Percentiles rank a stretch among this genome's conserved stretches.
Evolutionary conservation across 2,888 invertebrate species (phyloP).

Genomic region (Abrostola triplasia): DNA sequence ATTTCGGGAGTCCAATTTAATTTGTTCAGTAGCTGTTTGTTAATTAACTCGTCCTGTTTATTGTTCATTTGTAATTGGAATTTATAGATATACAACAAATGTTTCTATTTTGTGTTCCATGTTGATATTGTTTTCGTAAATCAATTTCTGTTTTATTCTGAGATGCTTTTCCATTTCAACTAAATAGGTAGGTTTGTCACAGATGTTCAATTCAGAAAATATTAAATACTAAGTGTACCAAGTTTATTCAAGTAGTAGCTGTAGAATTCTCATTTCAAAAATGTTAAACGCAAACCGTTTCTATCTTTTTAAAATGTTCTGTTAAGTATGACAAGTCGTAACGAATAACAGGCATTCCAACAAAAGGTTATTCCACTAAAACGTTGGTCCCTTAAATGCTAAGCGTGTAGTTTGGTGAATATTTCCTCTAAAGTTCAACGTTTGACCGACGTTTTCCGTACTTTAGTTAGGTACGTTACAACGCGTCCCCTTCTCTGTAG

Average conservation of each 20-base stretch:
- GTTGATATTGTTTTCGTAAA: neutral
- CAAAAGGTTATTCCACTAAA: constrained; percentile 62
- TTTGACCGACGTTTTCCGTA: constrained; percentile 65
- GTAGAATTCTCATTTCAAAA: neutral
- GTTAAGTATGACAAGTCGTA: constrained; percentile 32
- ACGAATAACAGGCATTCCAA: constrained; percentile 61
- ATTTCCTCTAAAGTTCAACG: constrained; percentile 68
- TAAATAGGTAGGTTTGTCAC: neutral
- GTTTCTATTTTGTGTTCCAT: constrained; percentile 12
- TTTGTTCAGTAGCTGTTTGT: constrained; percentile 54
- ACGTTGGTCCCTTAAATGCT: constrained; percentile 62
- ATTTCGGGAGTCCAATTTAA: constrained; percentile 57
- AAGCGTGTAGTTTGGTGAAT: constrained; percentile 63
- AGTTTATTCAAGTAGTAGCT: neutral
- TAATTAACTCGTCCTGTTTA: constrained; percentile 39
- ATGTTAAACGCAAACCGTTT: neutral
- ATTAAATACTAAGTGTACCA: neutral
- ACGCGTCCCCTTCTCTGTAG: constrained; percentile 61
- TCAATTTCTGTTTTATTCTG: neutral
- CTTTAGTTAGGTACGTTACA: constrained; percentile 61
- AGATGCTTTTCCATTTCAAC: neutral
- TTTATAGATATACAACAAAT: constrained; percentile 22
- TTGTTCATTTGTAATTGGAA: constrained; percentile 28
- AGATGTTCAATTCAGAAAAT: neutral
- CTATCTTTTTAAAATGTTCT: constrained; percentile 3